Percentiles rank a stretch among this genome's conserved stretches.
These are phyloP conservation scores for Oncorhynchus mykiss DNA, from an alignment of 2,113 vertebrate genomes.

Conservation along the genomic window DNA sequence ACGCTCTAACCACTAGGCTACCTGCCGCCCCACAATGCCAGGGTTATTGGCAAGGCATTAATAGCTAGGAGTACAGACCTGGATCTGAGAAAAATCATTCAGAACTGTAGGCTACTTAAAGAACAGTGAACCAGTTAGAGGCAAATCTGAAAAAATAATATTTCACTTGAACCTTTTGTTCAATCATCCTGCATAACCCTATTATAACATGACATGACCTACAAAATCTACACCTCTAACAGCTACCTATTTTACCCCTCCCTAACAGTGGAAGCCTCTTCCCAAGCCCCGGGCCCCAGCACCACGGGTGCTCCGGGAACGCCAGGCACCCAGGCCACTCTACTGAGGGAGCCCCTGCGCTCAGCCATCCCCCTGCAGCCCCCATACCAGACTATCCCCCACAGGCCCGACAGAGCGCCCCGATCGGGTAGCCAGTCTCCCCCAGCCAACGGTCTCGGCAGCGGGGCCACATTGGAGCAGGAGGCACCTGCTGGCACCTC, in stretches of 20 bases:
- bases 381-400: constrained; percentile 77
- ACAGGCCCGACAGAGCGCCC: constrained; percentile 6
- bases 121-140: background rate
- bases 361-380: constrained; percentile 82
- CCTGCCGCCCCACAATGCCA: background rate
- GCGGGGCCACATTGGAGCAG: constrained; percentile 12
- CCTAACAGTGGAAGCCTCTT: constrained; percentile 2
- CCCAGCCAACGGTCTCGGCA: constrained; percentile 7
- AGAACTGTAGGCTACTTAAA: too few species aligned
- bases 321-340: constrained; percentile 43
- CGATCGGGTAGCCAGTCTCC: background rate
- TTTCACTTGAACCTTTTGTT: background rate
- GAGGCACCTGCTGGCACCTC: background rate
- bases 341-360: constrained; percentile 68
- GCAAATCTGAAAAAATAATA: background rate
- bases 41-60: background rate
- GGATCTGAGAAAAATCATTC: too few species aligned
- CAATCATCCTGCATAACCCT: background rate
- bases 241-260: background rate
- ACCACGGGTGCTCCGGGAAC: constrained; percentile 3
- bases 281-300: constrained; percentile 12
- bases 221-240: background rate
- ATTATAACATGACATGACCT: background rate
- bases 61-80: background rate
- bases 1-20: too few species aligned